Percentiles rank a stretch among this genome's conserved stretches.
Evolutionary conservation across 2,797 vertebrate species (phyloP).

Genomic region (Nyctibius grandis): DNA sequence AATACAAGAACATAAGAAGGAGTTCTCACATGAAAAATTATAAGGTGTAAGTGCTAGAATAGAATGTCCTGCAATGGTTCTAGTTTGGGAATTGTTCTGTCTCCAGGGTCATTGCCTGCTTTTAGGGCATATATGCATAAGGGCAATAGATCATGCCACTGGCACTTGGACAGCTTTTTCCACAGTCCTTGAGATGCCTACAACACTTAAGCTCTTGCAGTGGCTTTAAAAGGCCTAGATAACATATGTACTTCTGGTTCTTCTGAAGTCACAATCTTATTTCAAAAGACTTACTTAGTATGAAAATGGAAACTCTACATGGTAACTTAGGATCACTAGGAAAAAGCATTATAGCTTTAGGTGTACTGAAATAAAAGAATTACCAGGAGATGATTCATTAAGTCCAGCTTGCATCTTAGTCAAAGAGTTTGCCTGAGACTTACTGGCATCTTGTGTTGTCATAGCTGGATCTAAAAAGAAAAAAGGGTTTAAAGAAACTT

Average conservation of each 20-base stretch:
- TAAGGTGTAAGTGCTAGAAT: neutral
- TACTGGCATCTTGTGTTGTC: neutral
- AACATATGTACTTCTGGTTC: neutral
- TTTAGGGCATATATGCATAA: neutral
- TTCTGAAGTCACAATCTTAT: neutral
- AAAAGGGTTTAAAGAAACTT: neutral
- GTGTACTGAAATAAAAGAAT: neutral
- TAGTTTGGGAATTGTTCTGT: neutral
- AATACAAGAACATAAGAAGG: neutral
- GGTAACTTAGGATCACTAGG: neutral
- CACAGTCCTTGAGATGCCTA: neutral
- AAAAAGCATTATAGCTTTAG: neutral
- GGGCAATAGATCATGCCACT: accelerated
- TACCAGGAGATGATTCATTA: conserved; percentile 15
- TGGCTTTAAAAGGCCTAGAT: neutral
- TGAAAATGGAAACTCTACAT: neutral
- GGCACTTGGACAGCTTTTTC: neutral
- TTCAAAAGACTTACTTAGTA: neutral
- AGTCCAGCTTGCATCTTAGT: neutral
- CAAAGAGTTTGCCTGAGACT: neutral
- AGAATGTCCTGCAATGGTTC: neutral
- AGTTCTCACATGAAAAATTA: neutral
- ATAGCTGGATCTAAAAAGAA: neutral
- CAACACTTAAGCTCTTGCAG: accelerated
- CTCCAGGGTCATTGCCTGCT: neutral